phyloP scores from a whole-genome alignment of 1,140 invertebrate species.

The Atta cephalotes region DNA sequence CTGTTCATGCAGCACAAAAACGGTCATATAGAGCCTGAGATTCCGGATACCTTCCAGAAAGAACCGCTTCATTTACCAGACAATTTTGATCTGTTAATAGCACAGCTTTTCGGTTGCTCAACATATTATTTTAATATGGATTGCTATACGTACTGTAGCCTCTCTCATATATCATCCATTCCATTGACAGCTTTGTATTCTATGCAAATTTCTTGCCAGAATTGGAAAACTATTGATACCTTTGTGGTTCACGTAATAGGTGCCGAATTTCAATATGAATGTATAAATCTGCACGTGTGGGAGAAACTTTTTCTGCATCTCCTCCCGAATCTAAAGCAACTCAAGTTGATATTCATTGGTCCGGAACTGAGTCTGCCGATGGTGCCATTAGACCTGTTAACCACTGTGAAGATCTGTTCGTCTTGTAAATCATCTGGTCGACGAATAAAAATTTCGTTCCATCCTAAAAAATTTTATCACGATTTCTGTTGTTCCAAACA shows the following conservation, averaged over 20 bases:
- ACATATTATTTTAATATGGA: conserved; percentile 86
- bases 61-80: conserved; percentile 79
- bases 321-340: conserved; percentile 85
- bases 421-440: conserved; percentile 84
- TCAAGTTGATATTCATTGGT: conserved; percentile 89
- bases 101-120: conserved; percentile 85
- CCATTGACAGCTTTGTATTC: conserved; percentile 89
- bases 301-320: conserved; percentile 90
- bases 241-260: conserved; percentile 88
- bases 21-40: conserved; percentile 86
- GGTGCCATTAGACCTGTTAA: conserved; percentile 86
- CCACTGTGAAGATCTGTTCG: conserved; percentile 85
- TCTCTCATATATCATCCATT: conserved; percentile 89
- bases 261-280: conserved; percentile 91
- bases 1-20: conserved; percentile 80
- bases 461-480: conserved; percentile 88
- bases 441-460: conserved; percentile 86
- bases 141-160: conserved; percentile 87
- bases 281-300: conserved; percentile 89
- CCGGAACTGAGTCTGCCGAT: conserved; percentile 88
- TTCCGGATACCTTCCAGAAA: conserved; percentile 84
- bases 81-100: conserved; percentile 85
- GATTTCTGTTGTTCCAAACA: conserved; percentile 84
- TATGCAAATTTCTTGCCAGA: conserved; percentile 84
- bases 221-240: conserved; percentile 75